A percentile compares a stretch with the other conserved stretches of the same genome.
These are phyloP conservation scores for Camptogramma bilineatum DNA, from an alignment of 2,888 invertebrate species.

Conservation along the genomic window DNA sequence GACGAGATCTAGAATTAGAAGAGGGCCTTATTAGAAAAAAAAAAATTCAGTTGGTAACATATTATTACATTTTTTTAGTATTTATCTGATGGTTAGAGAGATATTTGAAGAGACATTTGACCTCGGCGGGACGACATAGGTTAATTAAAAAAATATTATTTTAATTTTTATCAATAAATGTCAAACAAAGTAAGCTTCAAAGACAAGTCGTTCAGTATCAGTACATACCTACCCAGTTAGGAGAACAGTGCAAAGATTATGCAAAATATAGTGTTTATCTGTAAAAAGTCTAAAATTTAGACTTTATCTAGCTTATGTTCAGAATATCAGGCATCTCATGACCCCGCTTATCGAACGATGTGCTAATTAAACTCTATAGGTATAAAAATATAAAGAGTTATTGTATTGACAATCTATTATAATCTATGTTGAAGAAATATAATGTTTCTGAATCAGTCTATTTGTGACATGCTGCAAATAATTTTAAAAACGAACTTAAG, in stretches of 20 bases:
- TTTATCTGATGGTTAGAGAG: no score
- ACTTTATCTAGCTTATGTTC: conserved; percentile 53
- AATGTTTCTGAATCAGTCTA: background rate
- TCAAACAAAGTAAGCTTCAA: background rate
- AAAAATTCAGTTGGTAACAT: no score
- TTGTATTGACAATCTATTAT: conserved; percentile 7
- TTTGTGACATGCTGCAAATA: no score
- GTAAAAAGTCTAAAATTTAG: conserved; percentile 65
- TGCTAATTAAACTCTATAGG: conserved; percentile 38
- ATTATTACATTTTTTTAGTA: no score
- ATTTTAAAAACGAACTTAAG: no score
- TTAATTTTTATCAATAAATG: no score
- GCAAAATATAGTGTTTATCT: conserved; percentile 46
- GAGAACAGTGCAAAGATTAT: conserved; percentile 47
- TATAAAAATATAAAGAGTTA: conserved; percentile 29
- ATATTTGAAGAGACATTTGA: no score
- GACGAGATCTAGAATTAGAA: no score
- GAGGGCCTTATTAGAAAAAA: no score
- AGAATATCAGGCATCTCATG: conserved; percentile 43
- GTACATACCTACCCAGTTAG: conserved; percentile 36
- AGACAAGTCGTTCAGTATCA: conserved; percentile 13
- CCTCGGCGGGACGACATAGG: no score
- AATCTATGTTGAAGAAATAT: background rate
- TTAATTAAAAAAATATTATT: no score
- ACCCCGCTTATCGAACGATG: conserved; percentile 49